Evolutionary conservation across 2,797 vertebrate species (phyloP), one percentile per base, ranked within the genome.

Genomic region (Gallinago nigripennis): DNA sequence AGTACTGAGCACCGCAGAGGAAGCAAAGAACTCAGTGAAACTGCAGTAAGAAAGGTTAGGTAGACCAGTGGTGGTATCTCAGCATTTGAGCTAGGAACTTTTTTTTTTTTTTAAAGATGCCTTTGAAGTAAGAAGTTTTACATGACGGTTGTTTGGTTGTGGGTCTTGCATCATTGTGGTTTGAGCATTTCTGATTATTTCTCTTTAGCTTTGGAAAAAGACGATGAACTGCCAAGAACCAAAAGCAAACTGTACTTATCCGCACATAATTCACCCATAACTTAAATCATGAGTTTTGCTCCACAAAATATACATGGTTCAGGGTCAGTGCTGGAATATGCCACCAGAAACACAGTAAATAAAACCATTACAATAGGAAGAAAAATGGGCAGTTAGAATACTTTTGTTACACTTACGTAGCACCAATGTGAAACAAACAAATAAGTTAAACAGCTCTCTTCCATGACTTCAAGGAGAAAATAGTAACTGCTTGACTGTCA

Each of bases 211-310:
- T 63, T 56, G 77, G 70, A 94, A 94, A 94, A 94, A 92, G 60
- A 82, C 88, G 41, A 80, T 30, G 46, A 53, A 50, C 25, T 86
- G 86, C 83, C 92, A 94, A 79, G 35, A 85, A 75, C 57, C 56
- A 88, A 93, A 93, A 93, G 60, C 61, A 92, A 91, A 85, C 58
- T 81, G 50, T 82, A 76, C 30, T 89, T 95, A 89, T 71, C 76
- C 72, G 65, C 72, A 80, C 30, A 71, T 73, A 82, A 92, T 88
- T 91, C 30, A 1, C 28, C 72, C 57, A 56, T 92, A 92, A 68
- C 78, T 94, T 76, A 95, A 92, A 89, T 87, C 61, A 81, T 61
- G 46, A 93, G 76, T 78, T 92, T 91, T 92, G 28, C 21, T 87
- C 86, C 69, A 92, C 78, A 82, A 80, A 91, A 77, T 81, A 87